A percentile compares a stretch with the other conserved stretches of the same genome.
Conservation (phyloP, 2,113 vertebrate species). For the Chaenogobius annularis region DNA sequence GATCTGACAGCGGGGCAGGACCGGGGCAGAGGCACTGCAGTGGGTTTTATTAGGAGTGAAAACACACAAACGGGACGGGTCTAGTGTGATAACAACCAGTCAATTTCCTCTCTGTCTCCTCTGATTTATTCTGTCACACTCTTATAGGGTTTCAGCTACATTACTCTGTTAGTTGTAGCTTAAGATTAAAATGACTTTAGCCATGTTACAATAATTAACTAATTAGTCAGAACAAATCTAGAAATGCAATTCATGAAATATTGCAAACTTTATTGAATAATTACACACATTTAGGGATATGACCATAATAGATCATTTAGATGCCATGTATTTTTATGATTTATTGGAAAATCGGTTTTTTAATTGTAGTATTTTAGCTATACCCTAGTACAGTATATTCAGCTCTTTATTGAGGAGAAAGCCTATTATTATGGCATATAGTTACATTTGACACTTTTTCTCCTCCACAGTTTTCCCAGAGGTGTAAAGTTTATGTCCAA, state of each 20-base stretch:
- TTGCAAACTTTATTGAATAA: background rate
- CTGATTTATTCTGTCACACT: conserved; percentile 54
- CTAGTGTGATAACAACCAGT: conserved; percentile 69
- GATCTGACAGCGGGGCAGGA: conserved; percentile 60
- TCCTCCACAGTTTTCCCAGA: conserved; percentile 80
- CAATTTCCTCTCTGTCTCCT: conserved; percentile 66
- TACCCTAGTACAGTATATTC: background rate
- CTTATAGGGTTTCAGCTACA: conserved; percentile 42
- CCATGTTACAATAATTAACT: background rate
- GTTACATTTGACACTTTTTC: conserved; percentile 7
- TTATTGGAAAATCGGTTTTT: background rate
- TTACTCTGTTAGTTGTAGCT: conserved; percentile 34
- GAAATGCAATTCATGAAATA: background rate
- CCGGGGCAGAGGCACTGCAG: conserved; percentile 50
- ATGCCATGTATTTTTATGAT: background rate
- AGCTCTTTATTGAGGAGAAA: background rate
- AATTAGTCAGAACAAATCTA: background rate
- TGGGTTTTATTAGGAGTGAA: conserved; percentile 63
- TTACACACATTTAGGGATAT: background rate
- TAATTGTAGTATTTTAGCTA: background rate
- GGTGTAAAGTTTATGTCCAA: conserved; percentile 85
- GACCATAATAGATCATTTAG: background rate
- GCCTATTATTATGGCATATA: conserved; percentile 29
- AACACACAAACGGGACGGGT: conserved; percentile 62
- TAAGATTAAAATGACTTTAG: conserved; percentile 27